These are phyloP conservation scores for Caenorhabditis inopinata DNA, from an alignment of 1,140 invertebrate species.

Conservation along the genomic window DNA sequence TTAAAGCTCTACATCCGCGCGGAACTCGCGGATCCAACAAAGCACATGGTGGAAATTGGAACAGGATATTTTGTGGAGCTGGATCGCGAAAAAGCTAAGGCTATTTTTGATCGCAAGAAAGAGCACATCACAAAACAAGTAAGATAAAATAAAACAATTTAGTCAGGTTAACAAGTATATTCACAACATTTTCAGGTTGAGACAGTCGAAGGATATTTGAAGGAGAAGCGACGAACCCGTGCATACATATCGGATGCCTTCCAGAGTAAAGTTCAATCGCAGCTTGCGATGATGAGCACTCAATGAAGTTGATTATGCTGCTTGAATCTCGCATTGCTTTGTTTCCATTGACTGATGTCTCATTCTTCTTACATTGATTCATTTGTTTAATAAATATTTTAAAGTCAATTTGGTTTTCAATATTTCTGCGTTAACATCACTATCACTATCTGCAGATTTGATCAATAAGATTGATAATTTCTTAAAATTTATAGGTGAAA, in stretches of 20 bases:
- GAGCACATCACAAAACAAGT: slow-evolving; percentile 41
- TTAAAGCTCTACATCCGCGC: slow-evolving; percentile 57
- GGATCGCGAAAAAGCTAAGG: slow-evolving; percentile 53
- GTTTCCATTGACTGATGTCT: background rate
- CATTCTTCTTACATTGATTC: background rate
- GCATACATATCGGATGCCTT: slow-evolving; percentile 51
- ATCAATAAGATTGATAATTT: no score
- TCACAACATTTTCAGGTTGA: slow-evolving; percentile 50
- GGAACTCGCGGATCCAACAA: slow-evolving; percentile 51
- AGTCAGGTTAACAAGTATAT: slow-evolving; percentile 23
- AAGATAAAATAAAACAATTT: background rate
- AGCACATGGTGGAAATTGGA: slow-evolving; percentile 58
- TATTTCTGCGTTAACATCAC: no score
- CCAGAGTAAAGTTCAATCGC: slow-evolving; percentile 55
- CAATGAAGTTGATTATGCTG: background rate
- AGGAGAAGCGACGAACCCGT: slow-evolving; percentile 53
- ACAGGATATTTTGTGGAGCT: slow-evolving; percentile 62
- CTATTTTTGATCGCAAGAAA: slow-evolving; percentile 55
- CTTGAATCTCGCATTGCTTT: background rate
- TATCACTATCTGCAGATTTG: no score
- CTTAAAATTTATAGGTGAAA: background rate
- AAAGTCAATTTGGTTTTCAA: no score
- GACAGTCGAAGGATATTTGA: slow-evolving; percentile 49
- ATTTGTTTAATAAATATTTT: no score
- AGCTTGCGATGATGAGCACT: slow-evolving; percentile 26